These are phyloP conservation scores for Crematogaster levior DNA, from an alignment of 2,888 invertebrate genomes.

Conservation along the genomic window DNA sequence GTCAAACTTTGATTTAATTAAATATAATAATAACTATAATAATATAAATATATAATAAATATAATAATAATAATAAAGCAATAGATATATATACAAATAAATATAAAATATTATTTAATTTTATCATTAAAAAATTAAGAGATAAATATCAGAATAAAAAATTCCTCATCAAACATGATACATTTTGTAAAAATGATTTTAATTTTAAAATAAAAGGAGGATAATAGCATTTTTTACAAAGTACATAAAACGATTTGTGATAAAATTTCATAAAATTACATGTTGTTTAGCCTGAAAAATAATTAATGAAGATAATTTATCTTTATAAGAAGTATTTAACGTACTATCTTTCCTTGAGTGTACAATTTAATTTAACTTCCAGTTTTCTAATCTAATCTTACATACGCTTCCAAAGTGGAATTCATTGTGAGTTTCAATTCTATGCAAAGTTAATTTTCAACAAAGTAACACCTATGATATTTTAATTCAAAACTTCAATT, in stretches of 20 bases:
- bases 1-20: too few relatives aligned
- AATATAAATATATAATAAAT: too few relatives aligned
- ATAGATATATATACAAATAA: too few relatives aligned
- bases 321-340: conserved; percentile 23
- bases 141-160: background rate
- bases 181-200: background rate
- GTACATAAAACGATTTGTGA: background rate
- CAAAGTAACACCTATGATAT: conserved; percentile 20
- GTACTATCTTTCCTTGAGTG: conserved; percentile 23
- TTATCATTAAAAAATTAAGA: background rate
- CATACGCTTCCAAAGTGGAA: conserved; percentile 12
- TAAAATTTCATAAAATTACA: conserved; percentile 10
- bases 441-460: conserved; percentile 18
- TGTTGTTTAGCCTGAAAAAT: background rate
- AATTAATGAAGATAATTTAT: conserved; percentile 22
- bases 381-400: conserved; percentile 34
- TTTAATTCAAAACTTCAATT: background rate
- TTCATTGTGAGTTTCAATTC: conserved; percentile 8
- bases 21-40: too few relatives aligned
- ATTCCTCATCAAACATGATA: background rate
- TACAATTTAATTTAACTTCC: conserved; percentile 16
- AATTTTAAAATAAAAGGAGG: background rate
- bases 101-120: background rate
- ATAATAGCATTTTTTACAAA: background rate
- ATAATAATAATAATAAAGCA: too few relatives aligned